phyloP scores from a whole-genome alignment of 2,113 vertebrate species.

The Podarcis muralis region DNA sequence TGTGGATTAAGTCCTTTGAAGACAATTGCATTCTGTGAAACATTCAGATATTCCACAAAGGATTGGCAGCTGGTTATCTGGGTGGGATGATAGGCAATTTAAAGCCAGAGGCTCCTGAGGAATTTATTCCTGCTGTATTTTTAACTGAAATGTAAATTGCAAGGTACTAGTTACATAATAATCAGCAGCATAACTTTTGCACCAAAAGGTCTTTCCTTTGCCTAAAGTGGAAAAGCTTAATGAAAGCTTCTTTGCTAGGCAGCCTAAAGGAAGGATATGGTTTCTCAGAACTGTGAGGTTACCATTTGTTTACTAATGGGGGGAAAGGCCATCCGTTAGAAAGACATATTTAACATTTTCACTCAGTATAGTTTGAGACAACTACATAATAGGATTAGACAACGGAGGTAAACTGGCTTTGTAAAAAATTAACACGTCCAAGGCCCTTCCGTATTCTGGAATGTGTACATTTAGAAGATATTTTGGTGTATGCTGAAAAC shows the following conservation, averaged over 20 bases:
- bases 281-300: background rate
- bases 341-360: background rate
- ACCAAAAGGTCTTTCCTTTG: background rate
- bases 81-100: background rate
- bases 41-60: background rate
- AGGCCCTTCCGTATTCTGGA: background rate
- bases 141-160: constrained; percentile 8
- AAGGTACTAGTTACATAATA: background rate
- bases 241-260: background rate
- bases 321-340: background rate
- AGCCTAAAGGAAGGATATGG: background rate
- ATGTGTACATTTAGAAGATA: background rate
- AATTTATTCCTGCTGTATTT: background rate
- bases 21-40: background rate
- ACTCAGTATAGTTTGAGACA: background rate
- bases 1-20: constrained; percentile 2
- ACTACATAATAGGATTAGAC: background rate
- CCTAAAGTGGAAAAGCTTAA: background rate
- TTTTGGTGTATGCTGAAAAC: background rate
- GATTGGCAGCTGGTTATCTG: constrained; percentile 9
- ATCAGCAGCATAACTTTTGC: background rate
- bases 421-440: background rate
- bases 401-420: background rate
- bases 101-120: background rate
- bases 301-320: background rate